Evolutionary conservation across 2,888 invertebrate genomes (phyloP), one percentile per base, ranked within the genome.

Genomic region (Archips crataeganus): DNA sequence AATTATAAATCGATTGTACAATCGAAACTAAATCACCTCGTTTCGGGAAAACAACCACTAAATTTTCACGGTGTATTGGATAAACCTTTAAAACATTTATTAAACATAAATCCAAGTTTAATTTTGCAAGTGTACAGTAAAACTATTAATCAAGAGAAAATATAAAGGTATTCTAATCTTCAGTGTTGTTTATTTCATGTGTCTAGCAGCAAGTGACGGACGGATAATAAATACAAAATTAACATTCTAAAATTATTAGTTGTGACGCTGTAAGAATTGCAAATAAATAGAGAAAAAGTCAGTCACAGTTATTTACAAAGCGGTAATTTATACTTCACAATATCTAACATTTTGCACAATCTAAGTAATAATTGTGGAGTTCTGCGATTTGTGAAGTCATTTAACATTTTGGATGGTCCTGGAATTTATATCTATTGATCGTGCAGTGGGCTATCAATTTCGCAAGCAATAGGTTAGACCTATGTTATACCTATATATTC

Each of bases 271-370:
- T 32, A 32, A 57, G 11, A 32, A 32, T 54, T 57, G n/a, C 32
- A 57, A 57, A 32, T 57, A 57, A 11, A 10, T 57, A 57, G 32
- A 32, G 57, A 57, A 57, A 23, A 32, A 32, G 57, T 57, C 32
- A 57, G 57, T 32, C 32, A 57, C 57, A 57, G 57, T 11, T 57
- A 57, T 57, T 57, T 32, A 57, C 57, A 57, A 57, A 57, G 10
- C 11, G 32, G 4, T 57, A 11, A 57, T 57, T 57, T 32, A 57
- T 9, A 57, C 57, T 57, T 32, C 32, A 32, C 32, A 11, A 57
- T 57, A n/a, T n/a, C n/a, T n/a, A 13, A 49, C 6, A n/a, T 23
- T 54, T 54, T 54, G 23, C 54, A 54, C 54, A 54, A 54, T 23
- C 2, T 23, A 9, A 1, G 9, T 23, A 54, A 23, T 23, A 2